Conservation (phyloP, 2,797 vertebrate genomes). For the Sorex maritimensis region DNA sequence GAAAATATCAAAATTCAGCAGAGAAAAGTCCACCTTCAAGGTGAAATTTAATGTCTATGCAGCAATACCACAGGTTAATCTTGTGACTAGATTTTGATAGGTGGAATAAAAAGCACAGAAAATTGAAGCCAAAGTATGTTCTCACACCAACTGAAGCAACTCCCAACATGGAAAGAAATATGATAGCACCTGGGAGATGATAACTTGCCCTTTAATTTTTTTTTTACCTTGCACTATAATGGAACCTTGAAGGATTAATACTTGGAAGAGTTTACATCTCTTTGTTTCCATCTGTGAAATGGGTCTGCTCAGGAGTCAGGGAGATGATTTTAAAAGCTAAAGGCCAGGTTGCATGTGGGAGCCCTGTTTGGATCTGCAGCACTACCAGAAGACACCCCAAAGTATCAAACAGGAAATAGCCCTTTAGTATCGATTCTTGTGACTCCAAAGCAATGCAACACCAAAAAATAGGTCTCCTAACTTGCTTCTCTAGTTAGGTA, state of each 20-base stretch:
- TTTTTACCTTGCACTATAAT: background rate
- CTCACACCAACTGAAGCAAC: slow-evolving; percentile 52
- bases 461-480: background rate
- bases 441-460: too few relatives aligned
- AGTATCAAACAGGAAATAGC: too few relatives aligned
- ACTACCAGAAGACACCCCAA: too few relatives aligned
- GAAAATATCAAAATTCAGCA: slow-evolving; percentile 59
- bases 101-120: slow-evolving; percentile 43
- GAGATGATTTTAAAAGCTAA: too few relatives aligned
- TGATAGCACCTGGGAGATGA: background rate
- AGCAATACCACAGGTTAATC: slow-evolving; percentile 16
- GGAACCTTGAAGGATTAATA: slow-evolving; percentile 10
- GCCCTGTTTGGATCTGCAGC: too few relatives aligned
- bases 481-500: slow-evolving; percentile 10
- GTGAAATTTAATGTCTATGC: slow-evolving; percentile 10
- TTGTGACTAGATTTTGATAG: slow-evolving; percentile 54
- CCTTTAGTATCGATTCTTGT: too few relatives aligned
- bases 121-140: slow-evolving; percentile 62
- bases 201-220: background rate
- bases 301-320: background rate
- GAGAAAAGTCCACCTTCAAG: slow-evolving; percentile 2
- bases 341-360: too few relatives aligned
- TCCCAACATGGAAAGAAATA: background rate
- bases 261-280: background rate
- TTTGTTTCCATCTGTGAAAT: slow-evolving; percentile 45